These are phyloP conservation scores for Apistogramma diplotaenia DNA, from an alignment of 2,113 vertebrate species.

Conservation along the genomic window DNA sequence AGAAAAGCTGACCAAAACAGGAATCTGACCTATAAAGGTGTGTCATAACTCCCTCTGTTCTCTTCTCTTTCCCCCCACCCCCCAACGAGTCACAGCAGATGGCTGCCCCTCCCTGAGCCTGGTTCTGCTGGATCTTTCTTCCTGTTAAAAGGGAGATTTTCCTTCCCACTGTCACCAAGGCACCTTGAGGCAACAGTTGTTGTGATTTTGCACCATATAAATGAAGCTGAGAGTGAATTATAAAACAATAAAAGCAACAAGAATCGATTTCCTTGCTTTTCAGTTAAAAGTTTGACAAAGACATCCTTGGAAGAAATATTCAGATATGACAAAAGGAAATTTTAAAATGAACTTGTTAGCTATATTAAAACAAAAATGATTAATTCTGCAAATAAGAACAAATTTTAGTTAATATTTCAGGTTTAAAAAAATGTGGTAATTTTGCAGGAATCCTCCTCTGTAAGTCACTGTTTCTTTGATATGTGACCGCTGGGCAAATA, in stretches of 20 bases:
- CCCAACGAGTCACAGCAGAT: neutral
- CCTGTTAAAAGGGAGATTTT: neutral
- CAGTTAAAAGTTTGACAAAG: neutral
- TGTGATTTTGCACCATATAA: neutral
- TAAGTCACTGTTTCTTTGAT: neutral
- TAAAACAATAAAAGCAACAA: neutral
- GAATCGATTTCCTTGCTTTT: neutral
- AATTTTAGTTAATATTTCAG: neutral
- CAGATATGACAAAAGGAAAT: neutral
- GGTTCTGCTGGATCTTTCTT: neutral
- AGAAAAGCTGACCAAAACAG: neutral
- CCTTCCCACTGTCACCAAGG: neutral
- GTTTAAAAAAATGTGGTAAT: neutral
- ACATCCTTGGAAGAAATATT: neutral
- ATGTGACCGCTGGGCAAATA: neutral
- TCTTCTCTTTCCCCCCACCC: neutral
- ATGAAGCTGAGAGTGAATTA: neutral
- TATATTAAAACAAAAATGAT: neutral
- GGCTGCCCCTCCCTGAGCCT: neutral
- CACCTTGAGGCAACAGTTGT: neutral
- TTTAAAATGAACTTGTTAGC: accelerated
- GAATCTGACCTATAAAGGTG: neutral
- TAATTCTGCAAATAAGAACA: neutral
- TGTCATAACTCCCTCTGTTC: neutral
- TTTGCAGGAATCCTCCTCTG: neutral